Evolutionary conservation across 2,797 vertebrate genomes (phyloP).

Genomic region (Coreius guichenoti): DNA sequence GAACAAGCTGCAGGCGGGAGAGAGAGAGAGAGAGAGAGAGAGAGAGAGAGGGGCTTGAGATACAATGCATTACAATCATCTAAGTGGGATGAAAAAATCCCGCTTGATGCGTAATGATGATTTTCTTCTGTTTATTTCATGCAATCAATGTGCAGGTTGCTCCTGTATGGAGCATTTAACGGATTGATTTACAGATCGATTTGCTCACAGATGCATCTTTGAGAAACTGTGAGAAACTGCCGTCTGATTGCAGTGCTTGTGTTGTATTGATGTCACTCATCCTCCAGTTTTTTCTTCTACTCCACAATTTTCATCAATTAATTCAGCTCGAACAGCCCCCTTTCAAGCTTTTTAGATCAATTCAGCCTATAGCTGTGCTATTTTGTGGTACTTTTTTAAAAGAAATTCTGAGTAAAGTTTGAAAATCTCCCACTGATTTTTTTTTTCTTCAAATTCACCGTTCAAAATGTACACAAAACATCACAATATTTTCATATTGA

Average conservation of each 20-base stretch:
- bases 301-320: conserved; percentile 11
- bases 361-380: not conserved
- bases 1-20: not conserved
- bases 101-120: not conserved
- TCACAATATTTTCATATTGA: not conserved
- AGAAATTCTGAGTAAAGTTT: not conserved
- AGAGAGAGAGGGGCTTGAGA: not conserved
- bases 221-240: not conserved
- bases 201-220: conserved; percentile 3
- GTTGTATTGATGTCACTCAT: conserved; percentile 17
- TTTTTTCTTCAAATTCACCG: too few species aligned
- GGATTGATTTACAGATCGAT: conserved; percentile 19
- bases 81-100: not conserved
- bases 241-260: conserved; percentile 6
- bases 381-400: not conserved
- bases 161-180: not conserved
- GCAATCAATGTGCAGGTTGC: not conserved
- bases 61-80: not conserved
- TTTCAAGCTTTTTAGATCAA: not conserved
- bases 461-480: not conserved
- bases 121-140: conserved; percentile 1
- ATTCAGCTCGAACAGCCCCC: not conserved
- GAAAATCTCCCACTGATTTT: not conserved
- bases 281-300: not conserved
- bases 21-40: not conserved